Evolutionary conservation across 2,888 invertebrate genomes (phyloP).

Genomic region (Stictocephala bisonia): DNA sequence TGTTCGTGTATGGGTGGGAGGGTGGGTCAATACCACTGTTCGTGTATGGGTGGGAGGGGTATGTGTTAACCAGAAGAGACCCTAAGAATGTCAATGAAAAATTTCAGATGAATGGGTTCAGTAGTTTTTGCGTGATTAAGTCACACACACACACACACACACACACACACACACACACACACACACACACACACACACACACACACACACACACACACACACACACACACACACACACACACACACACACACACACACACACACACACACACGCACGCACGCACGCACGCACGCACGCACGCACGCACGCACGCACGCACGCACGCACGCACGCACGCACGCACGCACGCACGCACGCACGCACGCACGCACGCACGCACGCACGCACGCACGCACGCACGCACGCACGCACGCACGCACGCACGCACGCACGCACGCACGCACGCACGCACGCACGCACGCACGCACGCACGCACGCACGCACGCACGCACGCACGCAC

Average conservation of each 20-base stretch:
- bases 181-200: not conserved
- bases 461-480: not conserved
- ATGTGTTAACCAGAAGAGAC: too few relatives aligned
- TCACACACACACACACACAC: not conserved
- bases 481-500: not conserved
- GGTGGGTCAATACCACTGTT: too few relatives aligned
- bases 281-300: not conserved
- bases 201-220: not conserved
- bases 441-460: not conserved
- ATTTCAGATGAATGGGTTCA: too few relatives aligned
- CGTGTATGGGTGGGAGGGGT: too few relatives aligned
- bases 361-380: constrained; percentile 14
- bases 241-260: not conserved
- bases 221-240: not conserved
- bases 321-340: not conserved
- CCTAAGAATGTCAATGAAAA: too few relatives aligned
- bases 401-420: constrained; percentile 22
- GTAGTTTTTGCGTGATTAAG: not conserved
- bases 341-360: not conserved
- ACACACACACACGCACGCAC: not conserved
- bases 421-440: not conserved
- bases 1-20: too few relatives aligned
- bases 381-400: not conserved
- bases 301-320: not conserved
- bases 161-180: not conserved